Evolutionary conservation across 64 coral and sea anemone species (phyloP).

Genomic region (Actinia tenebrosa): DNA sequence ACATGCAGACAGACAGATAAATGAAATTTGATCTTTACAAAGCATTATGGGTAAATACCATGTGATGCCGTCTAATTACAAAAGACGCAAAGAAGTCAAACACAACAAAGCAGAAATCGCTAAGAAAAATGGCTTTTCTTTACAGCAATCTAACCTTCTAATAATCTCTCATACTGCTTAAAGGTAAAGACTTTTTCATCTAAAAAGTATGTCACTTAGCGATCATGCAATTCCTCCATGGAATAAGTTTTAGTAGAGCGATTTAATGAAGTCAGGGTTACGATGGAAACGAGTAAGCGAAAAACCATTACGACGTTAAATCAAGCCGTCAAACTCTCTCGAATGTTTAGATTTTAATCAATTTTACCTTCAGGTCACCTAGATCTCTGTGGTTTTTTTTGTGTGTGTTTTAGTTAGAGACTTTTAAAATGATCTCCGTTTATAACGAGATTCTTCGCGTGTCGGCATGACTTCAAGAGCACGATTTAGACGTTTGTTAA

Average conservation of each 20-base stretch:
- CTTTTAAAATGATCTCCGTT: neutral
- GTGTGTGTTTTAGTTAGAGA: neutral
- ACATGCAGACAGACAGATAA: neutral
- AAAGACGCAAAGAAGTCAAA: constrained; percentile 22
- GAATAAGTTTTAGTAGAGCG: neutral
- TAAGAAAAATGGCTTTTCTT: neutral
- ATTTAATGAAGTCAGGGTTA: neutral
- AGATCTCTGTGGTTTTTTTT: neutral
- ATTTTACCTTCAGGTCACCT: neutral
- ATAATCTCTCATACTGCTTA: neutral
- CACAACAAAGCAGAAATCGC: neutral
- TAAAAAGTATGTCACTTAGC: neutral
- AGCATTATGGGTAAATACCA: constrained; percentile 20
- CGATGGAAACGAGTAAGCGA: constrained; percentile 1
- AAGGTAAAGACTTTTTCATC: neutral
- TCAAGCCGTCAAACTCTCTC: neutral
- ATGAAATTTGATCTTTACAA: constrained; percentile 4
- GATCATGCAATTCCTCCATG: neutral
- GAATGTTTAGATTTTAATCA: neutral
- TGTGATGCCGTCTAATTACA: neutral
- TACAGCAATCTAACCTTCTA: neutral
- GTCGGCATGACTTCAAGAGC: neutral
- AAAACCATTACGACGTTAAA: neutral
- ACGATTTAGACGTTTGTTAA: neutral
- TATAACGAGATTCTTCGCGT: neutral